Conservation (phyloP, 2,888 invertebrate species). For the Drosophila subsilvestris region DNA sequence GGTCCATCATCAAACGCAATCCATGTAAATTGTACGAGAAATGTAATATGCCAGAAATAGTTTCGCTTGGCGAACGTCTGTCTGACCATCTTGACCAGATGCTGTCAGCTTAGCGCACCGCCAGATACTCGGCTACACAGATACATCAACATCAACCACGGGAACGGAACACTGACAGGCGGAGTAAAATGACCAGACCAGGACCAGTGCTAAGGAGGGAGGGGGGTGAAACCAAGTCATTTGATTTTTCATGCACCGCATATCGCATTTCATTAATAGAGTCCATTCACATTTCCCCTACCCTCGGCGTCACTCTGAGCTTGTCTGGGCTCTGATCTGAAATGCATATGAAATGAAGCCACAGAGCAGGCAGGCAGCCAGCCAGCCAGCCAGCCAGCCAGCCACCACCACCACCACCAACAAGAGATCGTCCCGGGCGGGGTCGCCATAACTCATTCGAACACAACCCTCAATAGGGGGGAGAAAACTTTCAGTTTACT, state of each 20-base stretch:
- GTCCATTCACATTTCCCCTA: constrained; percentile 45
- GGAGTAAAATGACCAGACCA: constrained; percentile 20
- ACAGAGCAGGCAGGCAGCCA: too few species aligned
- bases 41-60: constrained; percentile 63
- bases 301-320: constrained; percentile 17
- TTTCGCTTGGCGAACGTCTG: constrained; percentile 30
- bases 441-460: constrained; percentile 69
- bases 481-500: constrained; percentile 41
- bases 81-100: constrained; percentile 57
- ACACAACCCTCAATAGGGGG: constrained; percentile 18
- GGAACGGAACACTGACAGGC: constrained; percentile 25
- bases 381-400: too few species aligned
- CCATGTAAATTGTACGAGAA: constrained; percentile 35
- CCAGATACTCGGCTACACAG: constrained; percentile 13
- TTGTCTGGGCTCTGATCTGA: constrained; percentile 15
- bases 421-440: constrained; percentile 26
- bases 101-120: constrained; percentile 45
- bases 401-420: constrained; percentile 52
- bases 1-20: constrained; percentile 17
- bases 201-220: not conserved
- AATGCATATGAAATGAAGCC: constrained; percentile 52
- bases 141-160: constrained; percentile 42
- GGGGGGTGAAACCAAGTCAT: constrained; percentile 20
- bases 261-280: constrained; percentile 67
- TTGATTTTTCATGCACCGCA: constrained; percentile 57